Base-by-base conservation (phyloP, 1,140 invertebrate genomes). In the Microplitis demolitor region DNA sequence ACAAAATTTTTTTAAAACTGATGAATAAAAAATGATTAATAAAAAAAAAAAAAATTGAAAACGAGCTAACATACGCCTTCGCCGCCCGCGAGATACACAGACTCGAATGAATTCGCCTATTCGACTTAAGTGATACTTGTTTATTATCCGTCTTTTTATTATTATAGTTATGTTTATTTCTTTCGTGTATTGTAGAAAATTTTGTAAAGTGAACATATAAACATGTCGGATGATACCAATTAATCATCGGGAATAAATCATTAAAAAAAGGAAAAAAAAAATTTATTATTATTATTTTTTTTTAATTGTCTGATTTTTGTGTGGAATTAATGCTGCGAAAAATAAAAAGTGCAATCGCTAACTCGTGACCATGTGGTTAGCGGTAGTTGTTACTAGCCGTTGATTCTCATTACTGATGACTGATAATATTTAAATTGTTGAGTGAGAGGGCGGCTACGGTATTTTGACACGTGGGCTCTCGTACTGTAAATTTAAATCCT, bases 61-160 rank as follows among this genome's bases (percentile, higher is more conserved):
- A 45, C 37, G 37, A 67, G 31, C 50, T 67, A 67, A 62, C 34
- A 67, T 67, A 35, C 66, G 66, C 66, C 66, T 67, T 67, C 66
- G 62, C 62, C 39, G 39, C 62, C 39, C 14, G 31, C 24, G 66
- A 34, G 16, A 67, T 16, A 67, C 66, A 39, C 24, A 67, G 31
- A 34, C 24, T 67, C 66, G 66, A 67, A 67, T 37, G 33, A 62
- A 62, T 4, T 39, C 66, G 33, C 66, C 34, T 24, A 67, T 67
- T 67, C 35, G 33, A 50, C 35, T 33, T 51, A 66, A 34, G 60
- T 62, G 60, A 62, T 62, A 62, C 35, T 37, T 62, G 33, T 62
- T 37, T 62, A 62, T 62, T 35, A 62, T 31, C n/a, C 13, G 6
- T 16, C 24, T 60, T 60, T 31, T 13, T 66, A 9, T 66, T 31